Evolutionary conservation across 2,113 vertebrate genomes (phyloP).

Genomic region (Stegastes partitus): DNA sequence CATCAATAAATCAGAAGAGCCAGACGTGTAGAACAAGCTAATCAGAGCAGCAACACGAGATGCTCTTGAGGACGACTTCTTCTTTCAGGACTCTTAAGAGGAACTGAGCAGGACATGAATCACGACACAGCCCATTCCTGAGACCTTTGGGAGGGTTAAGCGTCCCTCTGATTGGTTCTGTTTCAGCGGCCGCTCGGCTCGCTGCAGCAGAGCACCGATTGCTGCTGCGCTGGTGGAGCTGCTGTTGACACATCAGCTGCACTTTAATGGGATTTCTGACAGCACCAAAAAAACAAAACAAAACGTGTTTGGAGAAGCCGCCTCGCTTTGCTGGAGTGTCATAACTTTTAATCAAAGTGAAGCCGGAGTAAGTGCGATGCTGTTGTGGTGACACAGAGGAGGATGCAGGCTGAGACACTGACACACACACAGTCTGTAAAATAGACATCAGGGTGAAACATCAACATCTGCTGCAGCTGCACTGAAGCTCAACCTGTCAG

Average conservation of each 20-base stretch:
- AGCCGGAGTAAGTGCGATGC: too few relatives aligned
- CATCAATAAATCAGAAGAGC: neutral
- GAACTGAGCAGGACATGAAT: conserved; percentile 31
- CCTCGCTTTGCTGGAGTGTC: neutral
- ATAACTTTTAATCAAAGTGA: conserved; percentile 41
- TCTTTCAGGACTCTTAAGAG: conserved; percentile 2
- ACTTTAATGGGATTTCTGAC: conserved; percentile 64
- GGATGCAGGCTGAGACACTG: too few relatives aligned
- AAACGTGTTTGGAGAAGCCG: neutral
- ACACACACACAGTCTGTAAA: too few relatives aligned
- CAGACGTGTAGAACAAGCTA: neutral
- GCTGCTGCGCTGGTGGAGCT: conserved; percentile 6
- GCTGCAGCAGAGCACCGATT: conserved; percentile 1
- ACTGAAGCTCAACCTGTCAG: too few relatives aligned
- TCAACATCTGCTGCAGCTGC: too few relatives aligned
- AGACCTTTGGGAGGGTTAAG: conserved; percentile 22
- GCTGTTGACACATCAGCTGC: conserved; percentile 43
- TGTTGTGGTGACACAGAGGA: too few relatives aligned
- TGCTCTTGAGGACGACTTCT: neutral
- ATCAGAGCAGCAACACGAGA: neutral
- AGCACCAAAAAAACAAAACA: conserved; percentile 14
- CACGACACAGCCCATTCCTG: conserved; percentile 44
- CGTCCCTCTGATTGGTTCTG: conserved; percentile 30
- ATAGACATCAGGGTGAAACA: too few relatives aligned
- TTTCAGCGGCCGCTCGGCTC: neutral